Evolutionary conservation across 2,113 vertebrate genomes (phyloP).

Genomic region (Labeo rohita): DNA sequence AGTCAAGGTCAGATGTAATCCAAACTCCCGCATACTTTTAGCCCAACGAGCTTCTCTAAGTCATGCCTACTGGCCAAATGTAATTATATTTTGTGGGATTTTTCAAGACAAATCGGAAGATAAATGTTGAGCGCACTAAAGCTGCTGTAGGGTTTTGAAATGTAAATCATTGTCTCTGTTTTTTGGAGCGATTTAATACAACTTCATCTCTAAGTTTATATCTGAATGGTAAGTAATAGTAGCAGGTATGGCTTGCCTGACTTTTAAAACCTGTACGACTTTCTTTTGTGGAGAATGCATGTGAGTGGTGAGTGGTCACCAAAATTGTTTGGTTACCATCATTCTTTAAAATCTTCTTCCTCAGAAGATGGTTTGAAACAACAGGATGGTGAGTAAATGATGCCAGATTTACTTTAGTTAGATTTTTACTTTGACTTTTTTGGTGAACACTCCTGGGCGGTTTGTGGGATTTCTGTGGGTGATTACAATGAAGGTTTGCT

Average conservation of each 20-base stretch:
- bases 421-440: background rate
- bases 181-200: background rate
- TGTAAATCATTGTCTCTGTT: background rate
- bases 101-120: background rate
- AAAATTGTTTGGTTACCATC: background rate
- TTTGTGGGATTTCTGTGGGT: background rate
- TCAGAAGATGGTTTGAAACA: background rate
- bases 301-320: background rate
- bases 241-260: no score
- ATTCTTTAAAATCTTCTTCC: background rate
- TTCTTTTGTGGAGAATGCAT: background rate
- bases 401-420: background rate
- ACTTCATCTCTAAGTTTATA: background rate
- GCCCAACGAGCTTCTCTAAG: slow-evolving; percentile 3
- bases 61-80: slow-evolving; percentile 20
- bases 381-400: background rate
- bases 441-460: background rate
- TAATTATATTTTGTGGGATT: slow-evolving; percentile 28
- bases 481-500: no score
- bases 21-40: slow-evolving; percentile 15
- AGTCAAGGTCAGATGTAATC: slow-evolving; percentile 80
- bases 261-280: background rate
- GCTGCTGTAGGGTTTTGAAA: background rate
- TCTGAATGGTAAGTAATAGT: background rate
- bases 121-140: slow-evolving; percentile 12